Evolutionary conservation across 2,113 vertebrate species (phyloP).

Genomic region (Python bivittatus): DNA sequence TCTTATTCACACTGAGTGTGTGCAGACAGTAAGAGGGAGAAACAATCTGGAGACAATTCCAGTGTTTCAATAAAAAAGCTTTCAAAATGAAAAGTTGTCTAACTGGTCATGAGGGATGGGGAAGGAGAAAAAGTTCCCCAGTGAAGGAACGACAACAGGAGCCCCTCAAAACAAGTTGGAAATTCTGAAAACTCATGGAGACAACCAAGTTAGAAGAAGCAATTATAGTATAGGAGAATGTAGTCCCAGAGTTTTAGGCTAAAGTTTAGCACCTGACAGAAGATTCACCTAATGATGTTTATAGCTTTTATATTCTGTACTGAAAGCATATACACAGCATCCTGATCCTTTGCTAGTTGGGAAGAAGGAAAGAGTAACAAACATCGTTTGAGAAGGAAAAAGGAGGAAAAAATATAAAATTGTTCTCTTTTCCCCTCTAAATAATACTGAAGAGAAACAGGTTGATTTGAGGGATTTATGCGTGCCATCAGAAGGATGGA

Average conservation of each 20-base stretch:
- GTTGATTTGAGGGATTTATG: constrained; percentile 1
- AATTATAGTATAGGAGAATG: neutral
- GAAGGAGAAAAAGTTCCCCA: neutral
- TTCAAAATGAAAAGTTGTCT: neutral
- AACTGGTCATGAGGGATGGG: neutral
- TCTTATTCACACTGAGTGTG: neutral
- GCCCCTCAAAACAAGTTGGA: neutral
- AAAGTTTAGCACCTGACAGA: neutral
- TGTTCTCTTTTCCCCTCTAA: neutral
- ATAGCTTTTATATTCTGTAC: neutral
- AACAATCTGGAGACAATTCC: neutral
- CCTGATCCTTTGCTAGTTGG: neutral
- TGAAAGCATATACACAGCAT: neutral
- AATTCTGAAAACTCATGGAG: neutral
- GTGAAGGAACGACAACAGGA: neutral
- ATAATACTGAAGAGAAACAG: neutral
- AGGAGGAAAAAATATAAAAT: neutral
- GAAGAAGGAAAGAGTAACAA: neutral
- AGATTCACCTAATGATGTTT: neutral
- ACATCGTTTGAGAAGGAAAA: neutral
- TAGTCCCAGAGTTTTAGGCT: neutral
- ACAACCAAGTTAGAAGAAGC: neutral
- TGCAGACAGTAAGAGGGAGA: neutral
- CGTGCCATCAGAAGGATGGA: neutral
- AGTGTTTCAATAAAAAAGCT: neutral